Conservation (phyloP, 2,113 vertebrate species). For the Pelecanoides urinatrix region DNA sequence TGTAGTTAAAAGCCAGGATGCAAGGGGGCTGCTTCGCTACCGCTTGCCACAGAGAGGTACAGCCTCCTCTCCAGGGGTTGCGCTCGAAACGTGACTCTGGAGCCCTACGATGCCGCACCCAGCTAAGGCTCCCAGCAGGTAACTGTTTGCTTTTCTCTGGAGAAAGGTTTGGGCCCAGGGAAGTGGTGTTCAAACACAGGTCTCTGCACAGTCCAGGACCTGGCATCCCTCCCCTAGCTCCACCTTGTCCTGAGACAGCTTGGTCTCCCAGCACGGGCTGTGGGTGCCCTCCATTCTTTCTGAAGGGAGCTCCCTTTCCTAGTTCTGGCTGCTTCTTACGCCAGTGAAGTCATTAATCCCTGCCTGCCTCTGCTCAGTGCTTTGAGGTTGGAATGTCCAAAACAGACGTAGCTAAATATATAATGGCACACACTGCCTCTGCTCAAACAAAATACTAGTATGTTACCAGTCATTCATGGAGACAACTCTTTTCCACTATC, state of each 20-base stretch:
- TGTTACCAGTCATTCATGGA: accelerated
- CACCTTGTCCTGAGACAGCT: not conserved
- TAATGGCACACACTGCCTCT: not conserved
- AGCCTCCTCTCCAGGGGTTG: not conserved
- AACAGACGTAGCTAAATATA: not conserved
- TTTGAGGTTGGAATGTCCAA: not conserved
- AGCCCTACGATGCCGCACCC: not conserved
- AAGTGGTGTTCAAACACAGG: constrained; percentile 32
- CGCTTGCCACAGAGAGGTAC: not conserved
- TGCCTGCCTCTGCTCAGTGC: not conserved
- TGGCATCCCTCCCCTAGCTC: not conserved
- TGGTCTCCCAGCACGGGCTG: accelerated
- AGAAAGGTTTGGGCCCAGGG: not conserved
- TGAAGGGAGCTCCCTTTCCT: not conserved
- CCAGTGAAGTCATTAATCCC: not conserved
- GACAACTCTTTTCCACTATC: not conserved
- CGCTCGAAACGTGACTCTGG: not conserved
- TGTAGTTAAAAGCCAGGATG: not conserved
- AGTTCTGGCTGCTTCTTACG: not conserved
- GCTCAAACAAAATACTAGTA: not conserved
- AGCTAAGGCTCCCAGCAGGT: not conserved
- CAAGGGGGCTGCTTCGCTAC: not conserved
- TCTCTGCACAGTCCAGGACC: not conserved
- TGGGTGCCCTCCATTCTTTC: not conserved
- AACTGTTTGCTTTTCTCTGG: constrained; percentile 38